These are phyloP conservation scores for Struthidea cinerea DNA, from an alignment of 2,113 vertebrate genomes.

Conservation along the genomic window DNA sequence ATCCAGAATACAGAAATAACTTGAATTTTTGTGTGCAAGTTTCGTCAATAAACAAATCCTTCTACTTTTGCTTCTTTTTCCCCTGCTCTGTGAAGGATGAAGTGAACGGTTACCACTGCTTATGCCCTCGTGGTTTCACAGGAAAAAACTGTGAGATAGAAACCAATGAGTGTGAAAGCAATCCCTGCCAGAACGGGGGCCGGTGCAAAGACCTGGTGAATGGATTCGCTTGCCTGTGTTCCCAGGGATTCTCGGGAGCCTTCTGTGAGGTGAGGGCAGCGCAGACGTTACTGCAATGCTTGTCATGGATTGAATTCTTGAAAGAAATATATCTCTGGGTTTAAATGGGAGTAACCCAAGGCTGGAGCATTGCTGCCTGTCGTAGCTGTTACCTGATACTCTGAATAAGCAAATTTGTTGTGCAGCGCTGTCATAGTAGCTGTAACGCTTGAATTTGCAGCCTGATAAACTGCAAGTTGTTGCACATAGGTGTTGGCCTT, in stretches of 20 bases:
- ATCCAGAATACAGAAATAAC: not conserved
- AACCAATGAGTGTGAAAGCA: slow-evolving; percentile 78
- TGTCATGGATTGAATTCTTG: not conserved
- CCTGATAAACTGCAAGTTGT: not conserved
- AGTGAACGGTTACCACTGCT: slow-evolving; percentile 79
- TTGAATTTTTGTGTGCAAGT: not conserved
- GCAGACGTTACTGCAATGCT: not conserved
- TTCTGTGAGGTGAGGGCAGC: slow-evolving; percentile 85
- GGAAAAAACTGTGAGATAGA: slow-evolving; percentile 87
- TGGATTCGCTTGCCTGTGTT: slow-evolving; percentile 84
- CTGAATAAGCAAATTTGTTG: slow-evolving; percentile 44
- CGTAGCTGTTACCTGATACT: not conserved
- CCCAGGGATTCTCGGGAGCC: slow-evolving; percentile 77
- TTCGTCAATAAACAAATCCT: not conserved
- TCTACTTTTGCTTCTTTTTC: not conserved
- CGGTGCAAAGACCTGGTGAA: slow-evolving; percentile 76
- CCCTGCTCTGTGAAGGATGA: slow-evolving; percentile 64
- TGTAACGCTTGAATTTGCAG: not conserved
- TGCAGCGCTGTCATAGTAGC: not conserved
- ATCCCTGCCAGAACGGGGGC: slow-evolving; percentile 83
- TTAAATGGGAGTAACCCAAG: slow-evolving; percentile 16
- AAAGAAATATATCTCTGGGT: not conserved
- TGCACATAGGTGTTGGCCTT: not conserved
- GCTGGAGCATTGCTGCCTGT: not conserved
- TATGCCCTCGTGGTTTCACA: slow-evolving; percentile 80